Evolutionary conservation across 2,113 vertebrate species (phyloP).

Genomic region (Amblyornis subalaris): DNA sequence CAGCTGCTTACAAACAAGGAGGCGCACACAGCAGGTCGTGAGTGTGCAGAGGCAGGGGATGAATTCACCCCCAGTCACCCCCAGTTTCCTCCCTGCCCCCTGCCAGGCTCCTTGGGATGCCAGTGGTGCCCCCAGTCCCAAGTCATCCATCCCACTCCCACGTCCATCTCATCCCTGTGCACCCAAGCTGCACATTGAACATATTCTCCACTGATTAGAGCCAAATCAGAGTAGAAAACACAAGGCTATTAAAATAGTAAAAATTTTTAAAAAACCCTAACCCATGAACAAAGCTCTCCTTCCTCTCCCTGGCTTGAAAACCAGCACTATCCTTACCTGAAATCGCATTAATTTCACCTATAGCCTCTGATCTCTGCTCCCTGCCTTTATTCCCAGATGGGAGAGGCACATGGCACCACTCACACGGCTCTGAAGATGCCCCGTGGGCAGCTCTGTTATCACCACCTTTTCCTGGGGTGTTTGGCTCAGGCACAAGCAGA

Average conservation of each 20-base stretch:
- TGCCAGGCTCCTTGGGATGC: background rate
- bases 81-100: background rate
- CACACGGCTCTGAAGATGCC: background rate
- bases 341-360: background rate
- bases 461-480: background rate
- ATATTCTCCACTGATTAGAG: background rate
- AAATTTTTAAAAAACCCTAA: background rate
- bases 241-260: background rate
- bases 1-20: background rate
- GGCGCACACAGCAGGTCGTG: rapidly evolving
- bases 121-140: background rate
- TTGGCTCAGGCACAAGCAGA: background rate
- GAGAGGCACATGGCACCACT: background rate
- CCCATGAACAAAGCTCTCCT: background rate
- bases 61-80: background rate
- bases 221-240: background rate
- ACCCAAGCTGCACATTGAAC: rapidly evolving
- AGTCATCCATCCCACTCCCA: background rate
- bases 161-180: background rate
- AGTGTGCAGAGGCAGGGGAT: background rate
- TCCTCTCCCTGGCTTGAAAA: background rate
- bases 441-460: rapidly evolving
- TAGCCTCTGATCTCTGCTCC: background rate
- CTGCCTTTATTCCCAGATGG: background rate
- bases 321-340: background rate